Conservation (phyloP, 2,888 invertebrate species). For the Cantharis rufa region DNA sequence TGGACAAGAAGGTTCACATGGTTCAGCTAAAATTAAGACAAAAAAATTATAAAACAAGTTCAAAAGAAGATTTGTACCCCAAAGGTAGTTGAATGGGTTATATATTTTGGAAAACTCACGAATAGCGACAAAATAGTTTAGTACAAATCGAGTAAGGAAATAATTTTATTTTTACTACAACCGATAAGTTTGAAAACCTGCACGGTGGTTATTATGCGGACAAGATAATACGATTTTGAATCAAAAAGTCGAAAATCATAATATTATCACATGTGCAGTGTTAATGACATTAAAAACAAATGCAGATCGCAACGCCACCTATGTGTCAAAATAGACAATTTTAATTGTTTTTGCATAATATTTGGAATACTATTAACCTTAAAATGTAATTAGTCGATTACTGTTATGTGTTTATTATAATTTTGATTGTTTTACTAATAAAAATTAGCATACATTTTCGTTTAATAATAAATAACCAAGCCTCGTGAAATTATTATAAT, state of each 20-base stretch:
- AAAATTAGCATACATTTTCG: not conserved
- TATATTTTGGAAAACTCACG: no score
- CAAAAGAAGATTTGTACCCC: not conserved
- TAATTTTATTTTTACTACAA: no score
- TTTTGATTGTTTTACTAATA: not conserved
- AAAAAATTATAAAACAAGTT: no score
- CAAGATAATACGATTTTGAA: no score
- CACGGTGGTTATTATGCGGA: no score
- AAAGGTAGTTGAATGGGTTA: not conserved
- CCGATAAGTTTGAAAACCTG: no score
- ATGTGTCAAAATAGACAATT: not conserved
- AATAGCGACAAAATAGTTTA: no score
- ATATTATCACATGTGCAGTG: no score
- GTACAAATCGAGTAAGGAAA: no score
- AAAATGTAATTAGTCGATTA: not conserved
- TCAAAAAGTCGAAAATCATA: no score
- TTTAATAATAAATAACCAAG: not conserved
- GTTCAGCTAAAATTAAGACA: conserved; percentile 64
- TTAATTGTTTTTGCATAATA: not conserved
- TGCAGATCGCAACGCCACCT: not conserved
- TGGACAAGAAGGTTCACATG: conserved; percentile 80
- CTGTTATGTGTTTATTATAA: not conserved
- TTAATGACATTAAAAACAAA: no score
- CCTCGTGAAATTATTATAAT: not conserved
- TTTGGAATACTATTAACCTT: not conserved